These are phyloP conservation scores for Scaptomyza montana DNA, from an alignment of 1,140 invertebrate species.

Conservation along the genomic window DNA sequence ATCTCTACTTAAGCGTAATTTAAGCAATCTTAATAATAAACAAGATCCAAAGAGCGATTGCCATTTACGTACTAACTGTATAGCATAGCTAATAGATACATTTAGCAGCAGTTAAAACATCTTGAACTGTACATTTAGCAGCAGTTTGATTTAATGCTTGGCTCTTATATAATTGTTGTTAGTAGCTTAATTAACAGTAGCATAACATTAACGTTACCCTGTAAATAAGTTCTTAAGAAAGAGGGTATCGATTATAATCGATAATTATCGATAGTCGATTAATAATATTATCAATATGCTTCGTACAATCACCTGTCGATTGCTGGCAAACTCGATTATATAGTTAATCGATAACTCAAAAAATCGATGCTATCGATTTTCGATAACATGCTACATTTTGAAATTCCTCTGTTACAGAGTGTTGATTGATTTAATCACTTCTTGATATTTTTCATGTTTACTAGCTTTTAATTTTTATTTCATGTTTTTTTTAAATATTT, in stretches of 20 bases:
- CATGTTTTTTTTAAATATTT: conserved; percentile 30
- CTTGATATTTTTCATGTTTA: no score
- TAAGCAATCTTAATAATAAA: neutral
- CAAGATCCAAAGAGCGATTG: conserved; percentile 13
- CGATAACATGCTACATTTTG: no score
- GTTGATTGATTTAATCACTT: no score
- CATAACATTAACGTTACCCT: conserved; percentile 31
- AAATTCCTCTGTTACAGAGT: no score
- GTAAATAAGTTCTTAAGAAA: neutral
- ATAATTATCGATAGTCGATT: neutral
- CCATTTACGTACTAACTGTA: conserved; percentile 19
- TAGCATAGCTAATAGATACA: conserved; percentile 38
- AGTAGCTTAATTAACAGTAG: conserved; percentile 23
- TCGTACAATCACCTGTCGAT: no score
- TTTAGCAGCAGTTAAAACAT: conserved; percentile 52
- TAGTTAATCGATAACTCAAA: neutral
- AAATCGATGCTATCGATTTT: neutral
- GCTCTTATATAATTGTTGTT: conserved; percentile 28
- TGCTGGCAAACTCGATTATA: neutral
- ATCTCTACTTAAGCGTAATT: neutral
- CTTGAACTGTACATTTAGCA: conserved; percentile 63
- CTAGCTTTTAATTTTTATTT: conserved; percentile 34
- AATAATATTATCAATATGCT: no score
- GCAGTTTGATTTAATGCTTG: conserved; percentile 50
- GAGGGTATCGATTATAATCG: neutral